phyloP scores from a whole-genome alignment of 2,888 invertebrate genomes.

The Melinaea marsaeus region DNA sequence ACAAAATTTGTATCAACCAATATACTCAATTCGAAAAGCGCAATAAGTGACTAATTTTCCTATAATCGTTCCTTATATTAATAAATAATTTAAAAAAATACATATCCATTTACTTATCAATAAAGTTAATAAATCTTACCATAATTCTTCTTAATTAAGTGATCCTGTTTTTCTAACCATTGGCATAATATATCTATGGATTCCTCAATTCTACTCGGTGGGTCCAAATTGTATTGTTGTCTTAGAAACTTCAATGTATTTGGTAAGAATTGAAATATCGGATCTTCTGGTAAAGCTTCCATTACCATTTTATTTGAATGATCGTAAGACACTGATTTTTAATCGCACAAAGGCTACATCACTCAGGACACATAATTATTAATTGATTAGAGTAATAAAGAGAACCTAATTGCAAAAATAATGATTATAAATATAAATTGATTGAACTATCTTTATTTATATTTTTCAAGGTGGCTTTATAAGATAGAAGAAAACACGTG shows the following conservation, averaged over 20 bases:
- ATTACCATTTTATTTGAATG: conserved; percentile 26
- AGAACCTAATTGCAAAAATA: no score
- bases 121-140: conserved; percentile 37
- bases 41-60: no score
- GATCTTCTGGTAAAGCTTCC: conserved; percentile 33
- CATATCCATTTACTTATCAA: not conserved
- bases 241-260: conserved; percentile 42
- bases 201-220: conserved; percentile 40
- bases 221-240: conserved; percentile 39
- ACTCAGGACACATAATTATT: no score
- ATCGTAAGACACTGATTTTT: not conserved
- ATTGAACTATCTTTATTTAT: no score
- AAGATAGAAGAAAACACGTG: no score
- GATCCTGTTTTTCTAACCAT: conserved; percentile 49
- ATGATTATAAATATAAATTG: no score
- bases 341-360: no score
- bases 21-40: no score
- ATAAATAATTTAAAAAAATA: no score
- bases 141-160: conserved; percentile 49
- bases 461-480: no score
- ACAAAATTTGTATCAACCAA: no score
- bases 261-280: conserved; percentile 34
- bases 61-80: not conserved
- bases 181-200: conserved; percentile 46
- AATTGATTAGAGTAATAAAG: no score